These are phyloP conservation scores for Narcine bancroftii DNA, from an alignment of 2,113 vertebrate species.

Conservation along the genomic window DNA sequence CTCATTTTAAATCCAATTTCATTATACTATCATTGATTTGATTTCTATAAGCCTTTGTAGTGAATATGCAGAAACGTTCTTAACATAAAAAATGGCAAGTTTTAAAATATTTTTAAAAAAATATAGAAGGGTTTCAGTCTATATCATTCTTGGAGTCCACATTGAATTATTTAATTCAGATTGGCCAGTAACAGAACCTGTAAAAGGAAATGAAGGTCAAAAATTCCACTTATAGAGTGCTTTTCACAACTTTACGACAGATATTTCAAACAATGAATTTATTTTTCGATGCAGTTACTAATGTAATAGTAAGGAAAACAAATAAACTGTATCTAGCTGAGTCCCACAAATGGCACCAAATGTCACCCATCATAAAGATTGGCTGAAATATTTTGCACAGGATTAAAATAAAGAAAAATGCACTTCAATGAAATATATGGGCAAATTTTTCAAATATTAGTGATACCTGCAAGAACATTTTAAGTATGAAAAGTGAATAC, in stretches of 20 bases:
- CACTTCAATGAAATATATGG: not conserved
- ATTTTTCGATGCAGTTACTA: not conserved
- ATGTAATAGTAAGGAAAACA: not conserved
- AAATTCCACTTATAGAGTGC: not conserved
- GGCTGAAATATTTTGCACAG: not conserved
- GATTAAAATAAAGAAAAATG: not conserved
- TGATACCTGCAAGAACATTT: not conserved
- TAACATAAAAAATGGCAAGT: not conserved
- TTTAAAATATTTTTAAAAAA: not conserved
- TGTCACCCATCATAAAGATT: not conserved
- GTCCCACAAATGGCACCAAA: not conserved
- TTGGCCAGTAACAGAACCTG: not conserved
- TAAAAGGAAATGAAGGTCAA: not conserved
- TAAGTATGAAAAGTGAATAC: not conserved
- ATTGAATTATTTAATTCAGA: not conserved
- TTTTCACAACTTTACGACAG: not conserved
- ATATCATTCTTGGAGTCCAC: not conserved
- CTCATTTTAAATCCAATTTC: not conserved
- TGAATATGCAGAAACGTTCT: not conserved
- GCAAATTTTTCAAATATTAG: not conserved
- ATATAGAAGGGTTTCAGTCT: not conserved
- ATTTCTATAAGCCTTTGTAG: not conserved
- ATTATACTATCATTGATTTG: not conserved
- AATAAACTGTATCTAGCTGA: not conserved
- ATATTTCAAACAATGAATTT: not conserved